A percentile compares a stretch with the other conserved stretches of the same genome.
Conservation (phyloP, 35 echinoderm and acorn worm species). For the Holothuria glaberrima region DNA sequence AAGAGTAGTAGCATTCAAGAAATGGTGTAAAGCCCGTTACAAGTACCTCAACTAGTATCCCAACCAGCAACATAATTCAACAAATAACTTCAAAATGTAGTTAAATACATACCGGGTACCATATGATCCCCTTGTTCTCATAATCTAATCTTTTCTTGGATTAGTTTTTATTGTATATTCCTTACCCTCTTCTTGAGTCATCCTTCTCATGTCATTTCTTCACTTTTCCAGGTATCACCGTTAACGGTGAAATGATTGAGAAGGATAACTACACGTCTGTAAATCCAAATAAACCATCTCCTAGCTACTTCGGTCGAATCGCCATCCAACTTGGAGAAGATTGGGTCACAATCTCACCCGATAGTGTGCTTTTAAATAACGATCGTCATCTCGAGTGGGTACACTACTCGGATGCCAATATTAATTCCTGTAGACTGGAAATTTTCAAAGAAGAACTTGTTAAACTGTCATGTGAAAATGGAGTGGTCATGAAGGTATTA, state of each 20-base stretch:
- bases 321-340: neutral
- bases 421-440: neutral
- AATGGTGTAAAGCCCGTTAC: no score
- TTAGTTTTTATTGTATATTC: no score
- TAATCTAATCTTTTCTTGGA: no score
- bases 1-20: no score
- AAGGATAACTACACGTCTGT: neutral
- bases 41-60: no score
- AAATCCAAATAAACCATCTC: neutral
- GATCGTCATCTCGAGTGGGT: neutral
- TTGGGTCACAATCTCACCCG: conserved; percentile 7
- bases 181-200: no score
- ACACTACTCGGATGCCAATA: neutral
- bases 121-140: no score
- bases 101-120: no score
- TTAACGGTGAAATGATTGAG: conserved; percentile 31
- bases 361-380: neutral
- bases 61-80: no score
- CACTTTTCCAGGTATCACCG: neutral
- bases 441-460: neutral
- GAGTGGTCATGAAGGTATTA: neutral
- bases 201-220: no score
- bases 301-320: conserved; percentile 24
- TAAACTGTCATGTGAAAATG: neutral
- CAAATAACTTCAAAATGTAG: no score